These are phyloP conservation scores for Zaprionus capensis DNA, from an alignment of 1,140 invertebrate species.

Conservation along the genomic window DNA sequence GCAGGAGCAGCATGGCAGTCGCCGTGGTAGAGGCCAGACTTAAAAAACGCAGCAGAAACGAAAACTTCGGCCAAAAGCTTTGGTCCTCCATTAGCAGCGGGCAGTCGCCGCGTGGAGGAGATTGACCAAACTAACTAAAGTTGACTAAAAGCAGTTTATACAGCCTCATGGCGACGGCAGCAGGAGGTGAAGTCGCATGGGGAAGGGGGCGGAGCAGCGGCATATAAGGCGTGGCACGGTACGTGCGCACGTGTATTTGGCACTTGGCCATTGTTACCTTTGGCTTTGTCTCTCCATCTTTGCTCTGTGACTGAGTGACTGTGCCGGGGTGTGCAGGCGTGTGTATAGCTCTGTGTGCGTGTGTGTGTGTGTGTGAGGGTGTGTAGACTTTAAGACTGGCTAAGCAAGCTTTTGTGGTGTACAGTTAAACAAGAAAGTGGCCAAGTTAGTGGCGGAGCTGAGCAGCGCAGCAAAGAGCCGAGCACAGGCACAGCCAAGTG, in stretches of 20 bases:
- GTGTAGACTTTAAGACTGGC: conserved; percentile 67
- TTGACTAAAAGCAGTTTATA: conserved; percentile 81
- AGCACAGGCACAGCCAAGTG: conserved; percentile 33
- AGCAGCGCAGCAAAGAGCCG: conserved; percentile 1
- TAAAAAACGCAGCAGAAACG: conserved; percentile 42
- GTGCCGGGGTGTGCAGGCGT: not conserved
- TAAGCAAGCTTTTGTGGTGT: conserved; percentile 76
- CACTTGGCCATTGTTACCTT: conserved; percentile 77
- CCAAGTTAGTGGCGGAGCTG: not conserved
- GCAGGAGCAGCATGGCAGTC: conserved; percentile 14
- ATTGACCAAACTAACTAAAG: conserved; percentile 79
- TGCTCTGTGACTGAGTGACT: conserved; percentile 47
- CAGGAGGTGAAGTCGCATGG: not conserved
- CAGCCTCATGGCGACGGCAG: conserved; percentile 13
- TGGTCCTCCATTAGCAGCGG: conserved; percentile 59
- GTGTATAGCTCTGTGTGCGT: not conserved
- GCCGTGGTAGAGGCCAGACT: conserved; percentile 1
- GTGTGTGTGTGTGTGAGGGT: conserved; percentile 26
- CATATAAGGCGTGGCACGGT: conserved; percentile 24
- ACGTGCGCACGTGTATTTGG: conserved; percentile 76
- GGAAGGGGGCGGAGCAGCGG: not conserved
- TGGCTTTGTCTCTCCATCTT: conserved; percentile 67
- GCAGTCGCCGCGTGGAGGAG: conserved; percentile 22
- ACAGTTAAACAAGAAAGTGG: conserved; percentile 48
- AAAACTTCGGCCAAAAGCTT: conserved; percentile 50